These are phyloP conservation scores for Lordiphosa stackelbergi DNA, from an alignment of 1,140 invertebrate genomes.

Conservation along the genomic window DNA sequence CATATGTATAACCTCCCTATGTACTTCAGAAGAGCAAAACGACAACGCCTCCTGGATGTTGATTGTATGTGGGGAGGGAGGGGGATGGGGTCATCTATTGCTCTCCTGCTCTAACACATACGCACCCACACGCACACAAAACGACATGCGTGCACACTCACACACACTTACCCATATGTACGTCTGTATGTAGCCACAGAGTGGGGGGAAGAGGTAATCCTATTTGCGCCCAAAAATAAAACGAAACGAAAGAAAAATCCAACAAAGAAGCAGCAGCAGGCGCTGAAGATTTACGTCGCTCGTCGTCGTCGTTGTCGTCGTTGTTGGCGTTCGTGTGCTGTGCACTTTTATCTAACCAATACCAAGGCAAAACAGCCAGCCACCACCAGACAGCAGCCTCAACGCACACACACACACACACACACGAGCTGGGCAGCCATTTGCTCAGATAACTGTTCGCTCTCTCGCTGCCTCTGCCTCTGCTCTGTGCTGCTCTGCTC, in stretches of 20 bases:
- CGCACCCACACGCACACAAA: constrained; percentile 15
- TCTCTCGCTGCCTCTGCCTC: constrained; percentile 29
- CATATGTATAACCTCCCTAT: not conserved
- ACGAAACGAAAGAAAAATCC: constrained; percentile 57
- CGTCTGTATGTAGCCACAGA: constrained; percentile 4
- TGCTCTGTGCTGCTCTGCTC: constrained; percentile 17
- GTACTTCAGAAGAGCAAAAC: constrained; percentile 2
- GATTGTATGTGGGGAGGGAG: not conserved
- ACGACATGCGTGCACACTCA: constrained; percentile 5
- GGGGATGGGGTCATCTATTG: constrained; percentile 2
- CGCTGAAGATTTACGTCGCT: constrained; percentile 30
- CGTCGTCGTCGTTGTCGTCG: constrained; percentile 12
- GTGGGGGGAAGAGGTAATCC: constrained; percentile 47
- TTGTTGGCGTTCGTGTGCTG: not conserved
- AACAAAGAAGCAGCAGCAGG: constrained; percentile 49
- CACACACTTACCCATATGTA: constrained; percentile 3
- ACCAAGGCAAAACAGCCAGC: constrained; percentile 34
- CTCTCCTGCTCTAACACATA: constrained; percentile 23
- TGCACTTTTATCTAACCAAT: constrained; percentile 70
- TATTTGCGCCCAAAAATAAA: constrained; percentile 65
- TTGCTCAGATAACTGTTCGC: constrained; percentile 28
- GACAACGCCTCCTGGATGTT: constrained; percentile 21
- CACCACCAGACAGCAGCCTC: constrained; percentile 28
- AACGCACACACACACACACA: constrained; percentile 22
- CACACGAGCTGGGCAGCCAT: constrained; percentile 29